phyloP scores from a whole-genome alignment of 2,797 vertebrate genomes.

The Poecilia wingei region DNA sequence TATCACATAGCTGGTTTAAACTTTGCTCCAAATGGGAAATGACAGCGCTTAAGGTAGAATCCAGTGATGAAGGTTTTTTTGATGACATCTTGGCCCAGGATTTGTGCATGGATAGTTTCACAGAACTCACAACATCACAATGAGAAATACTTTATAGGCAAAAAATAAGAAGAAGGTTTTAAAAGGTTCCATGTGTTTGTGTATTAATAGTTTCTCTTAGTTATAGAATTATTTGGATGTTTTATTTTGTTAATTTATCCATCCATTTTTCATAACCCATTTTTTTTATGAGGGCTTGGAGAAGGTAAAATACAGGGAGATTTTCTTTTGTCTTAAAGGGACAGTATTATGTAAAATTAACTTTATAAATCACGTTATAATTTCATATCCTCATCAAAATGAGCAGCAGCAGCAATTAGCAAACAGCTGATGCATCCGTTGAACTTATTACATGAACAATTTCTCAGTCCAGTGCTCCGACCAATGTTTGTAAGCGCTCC shows the following conservation, averaged over 20 bases:
- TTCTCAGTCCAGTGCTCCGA: too few species aligned
- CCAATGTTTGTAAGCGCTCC: too few species aligned
- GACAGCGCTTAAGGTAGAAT: slow-evolving; percentile 73
- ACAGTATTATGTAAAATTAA: too few species aligned
- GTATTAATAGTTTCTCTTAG: slow-evolving; percentile 27
- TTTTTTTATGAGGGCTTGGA: background rate
- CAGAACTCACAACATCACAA: slow-evolving; percentile 56
- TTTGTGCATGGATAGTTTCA: slow-evolving; percentile 41
- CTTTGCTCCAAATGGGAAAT: slow-evolving; percentile 51
- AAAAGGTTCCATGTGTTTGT: slow-evolving; percentile 29
- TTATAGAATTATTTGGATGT: background rate
- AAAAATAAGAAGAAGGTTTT: slow-evolving; percentile 27
- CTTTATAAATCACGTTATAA: too few species aligned
- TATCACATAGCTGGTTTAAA: slow-evolving; percentile 50
- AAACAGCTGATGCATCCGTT: too few species aligned
- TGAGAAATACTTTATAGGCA: background rate
- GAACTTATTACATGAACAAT: too few species aligned
- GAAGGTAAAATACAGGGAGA: background rate
- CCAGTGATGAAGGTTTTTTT: slow-evolving; percentile 64
- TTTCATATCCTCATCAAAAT: too few species aligned
- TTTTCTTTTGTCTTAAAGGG: too few species aligned
- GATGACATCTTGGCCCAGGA: slow-evolving; percentile 44
- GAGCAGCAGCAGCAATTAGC: too few species aligned
- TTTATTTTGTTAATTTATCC: background rate
- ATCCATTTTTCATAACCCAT: background rate